Base-by-base conservation (phyloP, 2,797 vertebrate species). In the Pseudochromis fuscus region DNA sequence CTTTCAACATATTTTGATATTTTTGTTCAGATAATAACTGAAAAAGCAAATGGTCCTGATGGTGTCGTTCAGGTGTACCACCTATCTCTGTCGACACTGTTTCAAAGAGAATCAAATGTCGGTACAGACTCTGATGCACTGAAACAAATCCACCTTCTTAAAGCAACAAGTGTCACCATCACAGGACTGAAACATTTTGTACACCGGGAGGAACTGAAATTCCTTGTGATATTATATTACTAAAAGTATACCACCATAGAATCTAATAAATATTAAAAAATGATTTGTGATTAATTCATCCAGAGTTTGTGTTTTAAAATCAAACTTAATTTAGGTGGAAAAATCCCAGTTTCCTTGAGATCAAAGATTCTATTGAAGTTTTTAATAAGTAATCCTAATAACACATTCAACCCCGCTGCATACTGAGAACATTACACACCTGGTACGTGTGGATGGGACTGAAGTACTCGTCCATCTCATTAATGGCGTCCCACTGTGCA, bases 391-490 rank as follows among this genome's bases (percentile, higher is more conserved):
- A 40, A 56, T 51, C 51, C 5, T 55, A 60, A 62, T 69, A 55
- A 49, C 59, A 53, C 21, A 42, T 49, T 45, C n/a, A 38, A 10
- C 38, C 4, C 21, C 21, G 11, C 1, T 2, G 5, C 42, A 61
- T 59, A 48, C 84, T 94, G 94, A 94, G 94, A 81, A 94, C 92
- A 0, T 95, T 95, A 84, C 97, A 95, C 13, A 98, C 97, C 90
- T 99, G 98, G 89, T 99, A 99, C 0, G 98, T 99, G 92, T 98
- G 97, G 86, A 99, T 99, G 24, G 98, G 97, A 70, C 73, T 96
- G 93, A 97, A 99, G 79, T 95, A 97, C 77, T 99, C 97, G 1
- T 99, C 97, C 96, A 98, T 97, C 89, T 98, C 98, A n/a, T 96
- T 99, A 93, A 99, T 97, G 0, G 97, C 96, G 62, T 99, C 98